Percentiles rank a stretch among this genome's conserved stretches.
These are phyloP conservation scores for Cliona cf. orientalis DNA, from an alignment of 37 sponge, comb jelly and placozoan species.

Conservation along the genomic window DNA sequence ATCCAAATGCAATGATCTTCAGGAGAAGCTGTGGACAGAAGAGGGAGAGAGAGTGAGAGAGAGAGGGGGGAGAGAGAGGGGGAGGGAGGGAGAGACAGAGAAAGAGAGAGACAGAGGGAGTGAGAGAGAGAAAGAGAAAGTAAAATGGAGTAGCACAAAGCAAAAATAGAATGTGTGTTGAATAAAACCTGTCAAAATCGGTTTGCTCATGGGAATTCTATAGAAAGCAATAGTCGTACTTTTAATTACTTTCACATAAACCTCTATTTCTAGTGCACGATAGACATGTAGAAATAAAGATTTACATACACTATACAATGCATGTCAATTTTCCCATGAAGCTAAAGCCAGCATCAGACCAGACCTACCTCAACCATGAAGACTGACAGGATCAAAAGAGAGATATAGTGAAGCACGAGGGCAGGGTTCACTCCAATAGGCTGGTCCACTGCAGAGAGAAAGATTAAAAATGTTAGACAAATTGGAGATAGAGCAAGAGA, in stretches of 20 bases:
- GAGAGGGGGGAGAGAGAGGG: neutral
- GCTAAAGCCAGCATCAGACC: neutral
- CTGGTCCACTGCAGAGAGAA: conserved; percentile 31
- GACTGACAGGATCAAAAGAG: conserved; percentile 66
- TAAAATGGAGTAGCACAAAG: too few relatives aligned
- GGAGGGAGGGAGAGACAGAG: too few relatives aligned
- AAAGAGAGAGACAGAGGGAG: too few relatives aligned
- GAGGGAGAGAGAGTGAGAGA: neutral
- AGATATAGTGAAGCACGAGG: conserved; percentile 61
- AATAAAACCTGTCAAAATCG: too few relatives aligned
- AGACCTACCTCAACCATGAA: conserved; percentile 83
- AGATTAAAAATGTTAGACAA: too few relatives aligned
- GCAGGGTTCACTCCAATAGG: conserved; percentile 70
- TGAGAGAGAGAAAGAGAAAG: neutral
- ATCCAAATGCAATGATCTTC: conserved; percentile 79
- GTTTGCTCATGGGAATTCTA: too few relatives aligned
- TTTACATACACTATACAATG: neutral
- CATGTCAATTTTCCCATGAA: neutral
- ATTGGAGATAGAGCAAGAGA: too few relatives aligned
- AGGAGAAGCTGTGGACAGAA: conserved; percentile 54
- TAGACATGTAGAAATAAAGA: neutral
- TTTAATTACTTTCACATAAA: too few relatives aligned
- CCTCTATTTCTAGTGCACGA: neutral
- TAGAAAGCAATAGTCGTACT: too few relatives aligned
- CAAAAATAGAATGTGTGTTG: too few relatives aligned